Percentiles rank a stretch among this genome's conserved stretches.
These are phyloP conservation scores for Chlorops oryzae DNA, from an alignment of 1,140 invertebrate genomes.

Conservation along the genomic window DNA sequence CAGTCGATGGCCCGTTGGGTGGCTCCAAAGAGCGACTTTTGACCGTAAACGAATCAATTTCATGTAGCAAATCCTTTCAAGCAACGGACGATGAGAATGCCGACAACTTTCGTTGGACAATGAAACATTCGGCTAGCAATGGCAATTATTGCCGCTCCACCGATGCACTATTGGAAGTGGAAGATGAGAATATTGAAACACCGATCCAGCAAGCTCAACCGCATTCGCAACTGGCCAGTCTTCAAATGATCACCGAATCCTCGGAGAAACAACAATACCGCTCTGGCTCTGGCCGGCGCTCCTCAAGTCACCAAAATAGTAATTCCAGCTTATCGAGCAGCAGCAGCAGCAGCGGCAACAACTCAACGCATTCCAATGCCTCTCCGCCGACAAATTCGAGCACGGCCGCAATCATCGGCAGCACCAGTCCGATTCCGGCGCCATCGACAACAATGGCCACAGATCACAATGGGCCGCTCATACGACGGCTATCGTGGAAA, in stretches of 20 bases:
- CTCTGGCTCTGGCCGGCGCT: neutral
- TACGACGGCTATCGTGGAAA: constrained; percentile 37
- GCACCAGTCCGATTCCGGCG: too few species aligned
- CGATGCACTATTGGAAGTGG: constrained; percentile 30
- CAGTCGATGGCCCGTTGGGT: constrained; percentile 21
- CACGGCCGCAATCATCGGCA: neutral
- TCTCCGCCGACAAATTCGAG: neutral
- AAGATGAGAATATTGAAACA: constrained; percentile 16
- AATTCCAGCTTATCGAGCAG: constrained; percentile 38
- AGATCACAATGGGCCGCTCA: constrained; percentile 29
- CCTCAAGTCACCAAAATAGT: constrained; percentile 7
- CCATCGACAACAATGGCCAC: too few species aligned
- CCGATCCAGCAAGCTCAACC: constrained; percentile 1
- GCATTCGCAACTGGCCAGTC: constrained; percentile 16
- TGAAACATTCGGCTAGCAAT: constrained; percentile 38
- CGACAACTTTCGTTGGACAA: constrained; percentile 42
- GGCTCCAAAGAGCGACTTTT: constrained; percentile 29
- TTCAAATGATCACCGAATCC: neutral
- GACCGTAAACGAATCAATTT: too few species aligned
- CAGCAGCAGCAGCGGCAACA: constrained; percentile 27
- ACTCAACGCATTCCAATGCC: constrained; percentile 25
- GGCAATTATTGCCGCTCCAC: constrained; percentile 40
- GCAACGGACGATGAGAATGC: constrained; percentile 39
- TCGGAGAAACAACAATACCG: constrained; percentile 19
- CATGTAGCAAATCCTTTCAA: neutral